Base-by-base conservation (phyloP, 2,113 vertebrate genomes). In the Centrocercus urophasianus region DNA sequence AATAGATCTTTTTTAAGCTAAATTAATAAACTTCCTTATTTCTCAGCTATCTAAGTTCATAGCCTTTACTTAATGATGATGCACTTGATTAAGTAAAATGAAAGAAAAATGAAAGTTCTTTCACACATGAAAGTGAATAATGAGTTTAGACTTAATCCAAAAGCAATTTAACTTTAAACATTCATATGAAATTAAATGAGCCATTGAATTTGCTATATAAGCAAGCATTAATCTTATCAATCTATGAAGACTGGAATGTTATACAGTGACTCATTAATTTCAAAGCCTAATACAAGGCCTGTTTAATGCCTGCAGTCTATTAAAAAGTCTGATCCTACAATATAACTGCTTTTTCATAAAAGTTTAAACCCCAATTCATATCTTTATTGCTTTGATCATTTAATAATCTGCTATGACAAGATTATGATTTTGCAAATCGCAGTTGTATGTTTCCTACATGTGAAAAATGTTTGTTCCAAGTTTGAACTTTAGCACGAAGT, bases 171-270 rank as follows among this genome's bases (percentile, higher is more conserved):
- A 98, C 97, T 98, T 98, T 98, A 98, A 98, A 98, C 97, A 98
- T 98, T 98, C 97, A 98, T 98, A 98, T 97, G 97, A 98, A 98
- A 98, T 98, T 98, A 98, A 98, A 98, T 99, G 98, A 99, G 96
- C 98, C 98, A 98, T 98, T 98, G 97, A 98, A 98, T 98, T 98
- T 97, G 95, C 97, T 98, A 98, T 98, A 98, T 98, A 98, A 98
- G 98, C 98, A 98, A 97, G 97, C 98, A 98, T 98, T 98, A 98
- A 98, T 98, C 98, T 98, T 98, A 98, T 96, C 96, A 98, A 96
- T 97, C 98, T 97, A 97, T 97, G 98, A 98, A 98, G 97, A 97
- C 97, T 97, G 88, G 96, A 95, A 97, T 96, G 97, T 97, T 98
- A 98, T 98, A 98, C 95, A 97, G 97, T 98, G 97, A 98, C 97